Evolutionary conservation across 2,888 invertebrate species (phyloP), one percentile per base, ranked within the genome.

Genomic region (Nycteola revayana): DNA sequence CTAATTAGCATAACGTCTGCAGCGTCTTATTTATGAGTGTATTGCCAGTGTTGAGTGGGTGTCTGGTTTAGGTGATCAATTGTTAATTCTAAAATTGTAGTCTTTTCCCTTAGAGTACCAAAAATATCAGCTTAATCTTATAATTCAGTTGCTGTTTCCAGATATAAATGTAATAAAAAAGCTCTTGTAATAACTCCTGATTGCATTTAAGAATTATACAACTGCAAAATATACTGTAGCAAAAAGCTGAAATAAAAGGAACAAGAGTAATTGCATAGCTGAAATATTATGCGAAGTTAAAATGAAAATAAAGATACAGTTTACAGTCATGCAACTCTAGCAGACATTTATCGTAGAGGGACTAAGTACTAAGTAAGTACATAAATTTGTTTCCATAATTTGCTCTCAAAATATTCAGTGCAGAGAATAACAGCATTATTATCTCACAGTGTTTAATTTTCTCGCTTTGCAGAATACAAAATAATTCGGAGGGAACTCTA

Each of bases 401-500:
- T 26, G 30, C 10, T 46, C 14, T 36, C 28, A 28, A 30, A 32
- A 39, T 40, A 42, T 36, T 36, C 23, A 39, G 14, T 14, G 14
- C 14, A 14, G 14, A 14, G 14, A 14, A 14, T 29, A 22, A 18
- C 21, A 25, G 3, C n/a, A 23, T 39, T 43, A 40, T 32, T 30
- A 32, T 34, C 31, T 14, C 24, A 33, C 28, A 9, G 20, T 36
- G 36, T 27, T 48, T 18, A 38, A 44, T 44, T 40, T 18, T 33
- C 27, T 42, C 24, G 36, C 17, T 29, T 36, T 32, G 35, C 28
- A 27, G 28, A 38, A 42, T 40, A 38, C 34, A 38, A 48, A 42
- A 48, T 42, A 53, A 38, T 44, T 28, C 29, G 9, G 22, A 26
- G 36, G 42, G 42, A 50, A 45, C 37, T 48, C 40, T 36, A 41